A percentile compares a stretch with the other conserved stretches of the same genome.
These are phyloP conservation scores for Martes flavigula DNA, from an alignment of 2,797 vertebrate genomes.

Conservation along the genomic window DNA sequence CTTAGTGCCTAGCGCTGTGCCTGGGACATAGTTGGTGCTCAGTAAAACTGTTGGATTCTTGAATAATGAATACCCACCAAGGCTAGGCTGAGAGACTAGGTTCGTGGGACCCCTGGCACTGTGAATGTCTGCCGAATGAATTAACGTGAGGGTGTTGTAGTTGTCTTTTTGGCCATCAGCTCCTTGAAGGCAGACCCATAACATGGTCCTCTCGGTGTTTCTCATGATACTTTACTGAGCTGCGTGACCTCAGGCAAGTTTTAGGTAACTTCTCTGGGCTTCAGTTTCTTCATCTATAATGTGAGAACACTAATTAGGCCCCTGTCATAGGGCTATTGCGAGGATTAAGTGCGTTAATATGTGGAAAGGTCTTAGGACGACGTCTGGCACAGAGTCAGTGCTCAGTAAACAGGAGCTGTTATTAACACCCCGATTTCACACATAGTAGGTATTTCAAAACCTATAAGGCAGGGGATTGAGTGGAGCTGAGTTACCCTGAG, in stretches of 20 bases:
- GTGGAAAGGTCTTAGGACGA: not conserved
- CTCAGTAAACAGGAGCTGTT: not conserved
- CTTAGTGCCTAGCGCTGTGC: not conserved
- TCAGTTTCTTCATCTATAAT: not conserved
- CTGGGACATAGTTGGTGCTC: not conserved
- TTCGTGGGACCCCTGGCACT: fast-evolving
- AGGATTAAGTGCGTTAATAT: not conserved
- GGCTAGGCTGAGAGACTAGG: fast-evolving
- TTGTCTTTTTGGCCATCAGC: not conserved
- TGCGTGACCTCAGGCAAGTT: not conserved
- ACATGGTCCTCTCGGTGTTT: not conserved
- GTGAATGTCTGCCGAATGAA: not conserved
- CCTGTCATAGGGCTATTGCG: not conserved
- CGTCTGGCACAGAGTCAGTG: not conserved
- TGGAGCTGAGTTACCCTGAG: not conserved
- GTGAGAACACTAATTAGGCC: not conserved
- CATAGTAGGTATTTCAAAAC: not conserved
- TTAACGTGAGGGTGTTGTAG: not conserved
- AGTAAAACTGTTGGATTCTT: not conserved
- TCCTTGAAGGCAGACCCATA: not conserved
- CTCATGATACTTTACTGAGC: not conserved
- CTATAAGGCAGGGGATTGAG: not conserved
- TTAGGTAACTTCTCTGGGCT: not conserved
- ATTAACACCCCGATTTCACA: not conserved
- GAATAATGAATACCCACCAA: not conserved